Conservation (phyloP, 2,113 vertebrate species). For the Pseudorectes ferrugineus region DNA sequence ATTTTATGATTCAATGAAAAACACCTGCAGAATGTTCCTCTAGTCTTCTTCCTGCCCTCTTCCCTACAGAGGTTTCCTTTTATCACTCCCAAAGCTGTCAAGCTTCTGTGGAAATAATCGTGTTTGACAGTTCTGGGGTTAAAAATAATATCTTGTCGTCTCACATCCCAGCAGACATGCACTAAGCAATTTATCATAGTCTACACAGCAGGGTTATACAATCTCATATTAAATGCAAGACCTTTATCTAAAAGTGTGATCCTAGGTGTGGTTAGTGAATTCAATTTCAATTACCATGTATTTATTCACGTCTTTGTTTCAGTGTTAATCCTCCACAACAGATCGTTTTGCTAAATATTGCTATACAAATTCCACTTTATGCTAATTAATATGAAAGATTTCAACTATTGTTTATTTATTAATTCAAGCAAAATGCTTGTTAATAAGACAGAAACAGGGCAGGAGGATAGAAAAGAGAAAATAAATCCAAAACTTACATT, state of each 20-base stretch:
- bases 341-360: conserved; percentile 34
- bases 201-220: neutral
- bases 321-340: conserved; percentile 10
- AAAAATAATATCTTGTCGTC: conserved; percentile 38
- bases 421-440: conserved; percentile 41
- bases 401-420: conserved; percentile 62
- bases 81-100: conserved; percentile 11
- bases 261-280: neutral
- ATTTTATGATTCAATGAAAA: neutral
- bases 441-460: conserved; percentile 53
- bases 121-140: conserved; percentile 32
- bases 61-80: neutral
- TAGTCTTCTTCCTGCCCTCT: neutral
- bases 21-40: neutral
- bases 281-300: conserved; percentile 24
- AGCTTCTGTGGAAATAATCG: conserved; percentile 24
- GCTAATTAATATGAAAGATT: conserved; percentile 64
- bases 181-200: conserved; percentile 54
- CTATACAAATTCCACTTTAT: conserved; percentile 42
- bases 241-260: conserved; percentile 13
- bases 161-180: neutral
- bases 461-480: neutral
- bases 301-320: conserved; percentile 57
- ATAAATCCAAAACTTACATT: neutral
- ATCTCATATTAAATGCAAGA: conserved; percentile 38